Evolutionary conservation across 1,140 invertebrate species (phyloP), one percentile per base, ranked within the genome.

Genomic region (Helicoverpa zea): DNA sequence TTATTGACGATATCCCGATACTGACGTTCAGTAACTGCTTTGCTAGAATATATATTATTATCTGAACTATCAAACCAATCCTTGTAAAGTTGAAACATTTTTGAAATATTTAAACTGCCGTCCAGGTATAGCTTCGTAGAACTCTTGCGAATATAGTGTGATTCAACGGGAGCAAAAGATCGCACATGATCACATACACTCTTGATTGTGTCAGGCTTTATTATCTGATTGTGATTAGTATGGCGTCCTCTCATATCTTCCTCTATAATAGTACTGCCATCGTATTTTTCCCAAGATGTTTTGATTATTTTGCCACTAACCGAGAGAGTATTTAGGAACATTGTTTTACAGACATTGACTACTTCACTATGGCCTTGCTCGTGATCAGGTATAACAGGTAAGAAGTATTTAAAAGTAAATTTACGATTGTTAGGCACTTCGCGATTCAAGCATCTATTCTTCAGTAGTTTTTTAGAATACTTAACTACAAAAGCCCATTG

Each of bases 271-370:
- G 61, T 12, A 14, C 29, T 43, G 3, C 61, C 61, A 35, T 64
- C 29, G 7, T 64, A 64, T 7, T 64, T 64, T 14, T 13, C 0
- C 61, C 61, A 64, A 12, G 61, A 29, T 43, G 61, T 64, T 14
- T 64, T 35, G 2, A 64, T 14, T 1, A 43, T 43, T 14, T 30
- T 11, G 7, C 12, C 5, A 14, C 12, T 14, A 43, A 64, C 29
- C 23, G 23, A 23, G 35, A 63, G 59, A 63, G 29, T 63, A 63
- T 63, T 63, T 12, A 63, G 10, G 35, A 63, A 63, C 59, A 63
- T 63, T 12, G 59, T 63, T 35, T 63, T 5, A 12, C 59, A 63
- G 1, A 63, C 29, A 2, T 63, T 29, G 3, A 7, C 12, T 35
- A 30, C 35, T 1, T 2, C 29, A 29, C 59, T 30, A 13, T 30